Conservation (phyloP, 2,113 vertebrate genomes). For the Jacana jacana region DNA sequence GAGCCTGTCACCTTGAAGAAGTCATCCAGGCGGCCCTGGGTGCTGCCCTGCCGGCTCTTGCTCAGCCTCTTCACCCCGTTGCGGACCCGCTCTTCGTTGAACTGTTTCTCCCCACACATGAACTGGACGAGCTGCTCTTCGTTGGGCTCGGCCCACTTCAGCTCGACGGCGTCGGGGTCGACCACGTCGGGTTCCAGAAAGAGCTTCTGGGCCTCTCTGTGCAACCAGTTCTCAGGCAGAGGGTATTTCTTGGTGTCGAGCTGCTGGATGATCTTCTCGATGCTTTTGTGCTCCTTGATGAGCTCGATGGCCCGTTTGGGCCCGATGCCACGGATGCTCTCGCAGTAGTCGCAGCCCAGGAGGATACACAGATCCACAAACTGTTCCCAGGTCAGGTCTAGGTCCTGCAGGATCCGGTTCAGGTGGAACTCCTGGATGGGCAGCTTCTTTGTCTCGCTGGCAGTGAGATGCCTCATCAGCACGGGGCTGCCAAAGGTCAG, state of each 20-base stretch:
- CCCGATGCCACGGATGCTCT: conserved; percentile 93
- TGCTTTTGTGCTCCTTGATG: conserved; percentile 89
- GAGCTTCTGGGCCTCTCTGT: conserved; percentile 87
- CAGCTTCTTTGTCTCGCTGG: conserved; percentile 97
- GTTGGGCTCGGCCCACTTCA: conserved; percentile 89
- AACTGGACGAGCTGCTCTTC: conserved; percentile 87
- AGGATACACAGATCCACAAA: conserved; percentile 97
- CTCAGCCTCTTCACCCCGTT: conserved; percentile 86
- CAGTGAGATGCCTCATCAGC: conserved; percentile 91
- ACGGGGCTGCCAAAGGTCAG: conserved; percentile 93
- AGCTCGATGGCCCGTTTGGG: conserved; percentile 95
- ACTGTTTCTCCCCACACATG: conserved; percentile 94
- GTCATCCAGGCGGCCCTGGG: conserved; percentile 92
- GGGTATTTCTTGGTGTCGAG: conserved; percentile 89
- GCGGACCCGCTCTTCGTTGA: conserved; percentile 92
- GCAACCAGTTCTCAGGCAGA: conserved; percentile 90
- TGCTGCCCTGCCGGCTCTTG: conserved; percentile 94
- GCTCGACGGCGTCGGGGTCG: conserved; percentile 78
- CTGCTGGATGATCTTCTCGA: conserved; percentile 90
- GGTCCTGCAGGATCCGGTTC: conserved; percentile 85
- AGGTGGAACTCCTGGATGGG: conserved; percentile 97
- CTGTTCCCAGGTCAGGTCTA: conserved; percentile 86
- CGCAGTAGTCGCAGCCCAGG: conserved; percentile 96
- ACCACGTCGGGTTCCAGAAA: conserved; percentile 91
- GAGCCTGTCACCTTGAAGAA: conserved; percentile 95